phyloP scores from a whole-genome alignment of 2,888 invertebrate species.

The Chloroclysta siterata region DNA sequence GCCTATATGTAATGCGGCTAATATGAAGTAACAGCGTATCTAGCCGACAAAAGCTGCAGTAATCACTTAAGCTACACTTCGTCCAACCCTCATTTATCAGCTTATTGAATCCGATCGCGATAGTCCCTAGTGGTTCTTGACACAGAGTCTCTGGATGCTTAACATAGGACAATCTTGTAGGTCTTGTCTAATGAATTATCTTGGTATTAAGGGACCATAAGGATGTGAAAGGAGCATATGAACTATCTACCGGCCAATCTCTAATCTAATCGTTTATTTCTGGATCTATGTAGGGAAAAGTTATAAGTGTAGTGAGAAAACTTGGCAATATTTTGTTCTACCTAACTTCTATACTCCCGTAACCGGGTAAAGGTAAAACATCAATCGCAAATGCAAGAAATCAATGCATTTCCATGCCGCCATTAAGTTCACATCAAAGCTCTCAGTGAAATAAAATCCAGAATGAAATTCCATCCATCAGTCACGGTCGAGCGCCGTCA shows the following conservation, averaged over 20 bases:
- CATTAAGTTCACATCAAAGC: conserved; percentile 40
- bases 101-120: conserved; percentile 65
- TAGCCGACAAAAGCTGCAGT: conserved; percentile 70
- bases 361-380: not conserved
- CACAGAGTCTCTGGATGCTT: conserved; percentile 30
- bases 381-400: no score
- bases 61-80: conserved; percentile 81
- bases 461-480: conserved; percentile 56
- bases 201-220: not conserved
- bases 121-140: conserved; percentile 43
- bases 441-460: conserved; percentile 51
- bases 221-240: not conserved
- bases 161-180: conserved; percentile 21
- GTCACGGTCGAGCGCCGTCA: conserved; percentile 41
- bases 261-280: not conserved
- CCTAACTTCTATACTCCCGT: not conserved
- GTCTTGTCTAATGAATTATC: not conserved
- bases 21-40: conserved; percentile 45
- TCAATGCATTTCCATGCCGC: conserved; percentile 39
- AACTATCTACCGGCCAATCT: not conserved
- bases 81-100: conserved; percentile 67
- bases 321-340: not conserved
- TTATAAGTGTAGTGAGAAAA: not conserved
- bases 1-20: conserved; percentile 35
- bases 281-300: not conserved